phyloP scores from a whole-genome alignment of 2,888 invertebrate genomes.

The Hyles lineata region DNA sequence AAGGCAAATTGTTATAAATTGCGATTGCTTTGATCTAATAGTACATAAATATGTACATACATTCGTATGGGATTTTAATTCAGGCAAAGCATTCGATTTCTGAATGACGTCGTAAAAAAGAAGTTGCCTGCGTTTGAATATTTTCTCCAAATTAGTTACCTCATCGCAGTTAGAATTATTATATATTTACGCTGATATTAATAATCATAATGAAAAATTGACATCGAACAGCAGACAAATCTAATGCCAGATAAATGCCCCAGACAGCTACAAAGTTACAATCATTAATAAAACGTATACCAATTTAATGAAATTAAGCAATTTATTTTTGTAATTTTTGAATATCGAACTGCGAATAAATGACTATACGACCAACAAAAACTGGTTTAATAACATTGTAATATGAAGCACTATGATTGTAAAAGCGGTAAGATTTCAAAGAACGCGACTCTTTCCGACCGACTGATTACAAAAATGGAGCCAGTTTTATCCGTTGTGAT shows the following conservation, averaged over 20 bases:
- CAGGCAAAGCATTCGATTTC: too few species aligned
- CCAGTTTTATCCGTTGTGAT: slow-evolving; percentile 64
- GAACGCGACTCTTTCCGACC: slow-evolving; percentile 49
- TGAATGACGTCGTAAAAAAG: too few species aligned
- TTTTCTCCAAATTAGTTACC: too few species aligned
- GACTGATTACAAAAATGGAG: slow-evolving; percentile 67
- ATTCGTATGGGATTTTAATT: too few species aligned
- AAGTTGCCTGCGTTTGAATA: too few species aligned
- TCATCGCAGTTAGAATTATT: too few species aligned
- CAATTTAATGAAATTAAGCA: background rate
- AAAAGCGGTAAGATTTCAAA: slow-evolving; percentile 55
- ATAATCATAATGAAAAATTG: too few species aligned
- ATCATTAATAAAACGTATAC: background rate
- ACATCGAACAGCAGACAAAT: background rate
- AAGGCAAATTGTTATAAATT: background rate
- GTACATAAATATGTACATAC: too few species aligned
- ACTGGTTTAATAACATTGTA: slow-evolving; percentile 36
- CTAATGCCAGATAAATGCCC: background rate
- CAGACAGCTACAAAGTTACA: background rate
- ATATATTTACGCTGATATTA: too few species aligned
- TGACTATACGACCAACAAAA: background rate
- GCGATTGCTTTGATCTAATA: too few species aligned
- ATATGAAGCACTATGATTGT: slow-evolving; percentile 38
- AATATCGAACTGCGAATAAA: background rate
- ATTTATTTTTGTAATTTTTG: background rate